These are phyloP conservation scores for Hypomecis punctinalis DNA, from an alignment of 2,888 invertebrate species.

Conservation along the genomic window DNA sequence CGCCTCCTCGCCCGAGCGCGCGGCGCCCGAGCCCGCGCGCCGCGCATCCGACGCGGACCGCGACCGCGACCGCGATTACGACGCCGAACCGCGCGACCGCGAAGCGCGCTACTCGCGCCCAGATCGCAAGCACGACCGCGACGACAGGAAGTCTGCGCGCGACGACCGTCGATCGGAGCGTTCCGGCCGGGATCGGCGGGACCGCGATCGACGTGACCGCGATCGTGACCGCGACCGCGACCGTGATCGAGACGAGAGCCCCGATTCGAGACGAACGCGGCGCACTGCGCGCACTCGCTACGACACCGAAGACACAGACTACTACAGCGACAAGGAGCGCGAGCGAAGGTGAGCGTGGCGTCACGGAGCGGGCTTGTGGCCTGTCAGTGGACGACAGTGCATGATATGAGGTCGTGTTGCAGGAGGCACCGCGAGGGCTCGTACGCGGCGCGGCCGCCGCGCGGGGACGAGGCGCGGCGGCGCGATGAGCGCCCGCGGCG, in stretches of 20 bases:
- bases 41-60: conserved; percentile 15
- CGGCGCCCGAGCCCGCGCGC: conserved; percentile 1
- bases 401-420: conserved; percentile 10
- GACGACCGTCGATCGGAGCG: conserved; percentile 66
- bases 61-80: conserved; percentile 11
- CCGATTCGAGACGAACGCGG: conserved; percentile 63
- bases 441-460: conserved; percentile 74
- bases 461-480: conserved; percentile 55
- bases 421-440: conserved; percentile 83
- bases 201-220: conserved; percentile 59
- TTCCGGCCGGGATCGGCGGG: conserved; percentile 57
- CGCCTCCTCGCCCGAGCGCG: conserved; percentile 2
- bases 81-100: conserved; percentile 2
- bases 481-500: conserved; percentile 49
- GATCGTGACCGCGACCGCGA: conserved; percentile 61
- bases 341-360: conserved; percentile 71
- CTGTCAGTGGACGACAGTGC: neutral
- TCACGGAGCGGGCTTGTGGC: neutral
- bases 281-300: conserved; percentile 80
- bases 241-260: conserved; percentile 66
- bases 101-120: conserved; percentile 24
- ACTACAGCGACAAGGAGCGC: conserved; percentile 87
- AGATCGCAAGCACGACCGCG: conserved; percentile 64
- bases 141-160: conserved; percentile 66
- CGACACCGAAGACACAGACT: conserved; percentile 88